Conservation (phyloP, 1,140 invertebrate genomes). For the Mactra quadrangularis region DNA sequence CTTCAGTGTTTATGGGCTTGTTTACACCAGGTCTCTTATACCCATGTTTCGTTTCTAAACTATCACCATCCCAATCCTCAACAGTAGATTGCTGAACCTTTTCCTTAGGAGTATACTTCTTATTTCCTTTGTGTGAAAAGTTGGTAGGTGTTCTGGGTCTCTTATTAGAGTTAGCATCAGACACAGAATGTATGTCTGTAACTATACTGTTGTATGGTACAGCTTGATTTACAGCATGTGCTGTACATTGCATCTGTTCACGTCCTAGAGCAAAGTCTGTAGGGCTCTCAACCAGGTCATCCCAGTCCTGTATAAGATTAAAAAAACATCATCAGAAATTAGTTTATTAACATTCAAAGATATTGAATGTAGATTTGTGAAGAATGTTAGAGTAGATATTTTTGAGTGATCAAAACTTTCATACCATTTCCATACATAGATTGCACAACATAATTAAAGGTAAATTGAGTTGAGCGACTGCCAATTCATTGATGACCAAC, state of each 20-base stretch:
- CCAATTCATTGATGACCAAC: too few relatives aligned
- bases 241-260: not conserved
- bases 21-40: not conserved
- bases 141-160: not conserved
- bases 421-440: too few relatives aligned
- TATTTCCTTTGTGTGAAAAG: not conserved
- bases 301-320: slow-evolving; percentile 30
- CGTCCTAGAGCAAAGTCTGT: not conserved
- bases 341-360: too few relatives aligned
- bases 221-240: not conserved
- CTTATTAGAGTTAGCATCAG: not conserved
- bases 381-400: too few relatives aligned
- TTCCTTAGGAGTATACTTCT: not conserved
- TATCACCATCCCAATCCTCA: not conserved
- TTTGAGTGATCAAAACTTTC: too few relatives aligned
- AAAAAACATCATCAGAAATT: too few relatives aligned
- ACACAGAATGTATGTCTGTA: not conserved
- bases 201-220: not conserved
- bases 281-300: not conserved
- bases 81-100: not conserved
- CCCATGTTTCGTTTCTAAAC: not conserved
- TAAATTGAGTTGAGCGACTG: too few relatives aligned
- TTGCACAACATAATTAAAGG: too few relatives aligned
- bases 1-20: not conserved
- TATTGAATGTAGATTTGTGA: too few relatives aligned